Conservation (phyloP, 2,797 vertebrate species). For the Tauraco hartlaubi region DNA sequence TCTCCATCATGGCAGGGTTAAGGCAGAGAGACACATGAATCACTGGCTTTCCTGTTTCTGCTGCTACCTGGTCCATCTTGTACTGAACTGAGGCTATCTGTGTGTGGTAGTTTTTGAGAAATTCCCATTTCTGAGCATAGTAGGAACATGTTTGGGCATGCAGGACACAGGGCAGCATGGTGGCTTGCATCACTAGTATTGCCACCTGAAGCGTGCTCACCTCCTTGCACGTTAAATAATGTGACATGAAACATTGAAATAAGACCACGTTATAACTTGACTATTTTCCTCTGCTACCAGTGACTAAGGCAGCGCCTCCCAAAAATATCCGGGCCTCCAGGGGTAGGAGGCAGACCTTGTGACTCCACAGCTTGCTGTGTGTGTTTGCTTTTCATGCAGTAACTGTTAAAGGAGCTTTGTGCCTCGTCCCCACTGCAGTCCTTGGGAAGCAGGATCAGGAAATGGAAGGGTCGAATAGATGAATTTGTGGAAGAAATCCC, state of each 20-base stretch:
- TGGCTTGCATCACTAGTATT: background rate
- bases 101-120: background rate
- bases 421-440: background rate
- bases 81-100: background rate
- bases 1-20: background rate
- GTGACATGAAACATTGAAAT: background rate
- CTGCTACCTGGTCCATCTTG: background rate
- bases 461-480: constrained; percentile 6
- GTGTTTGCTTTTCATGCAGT: background rate
- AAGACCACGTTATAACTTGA: background rate
- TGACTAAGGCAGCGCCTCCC: background rate
- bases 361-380: background rate
- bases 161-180: background rate
- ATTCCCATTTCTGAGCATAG: background rate
- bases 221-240: background rate
- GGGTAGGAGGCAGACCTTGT: constrained; percentile 4
- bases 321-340: constrained; percentile 3
- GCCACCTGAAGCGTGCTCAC: background rate
- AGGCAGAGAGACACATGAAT: background rate
- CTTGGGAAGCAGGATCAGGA: constrained; percentile 16
- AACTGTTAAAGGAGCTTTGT: constrained; percentile 55
- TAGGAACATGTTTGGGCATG: background rate
- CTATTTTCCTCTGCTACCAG: background rate
- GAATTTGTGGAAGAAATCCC: constrained; percentile 9
- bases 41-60: background rate